phyloP scores from a whole-genome alignment of 2,888 invertebrate species.

The Nomada flava region DNA sequence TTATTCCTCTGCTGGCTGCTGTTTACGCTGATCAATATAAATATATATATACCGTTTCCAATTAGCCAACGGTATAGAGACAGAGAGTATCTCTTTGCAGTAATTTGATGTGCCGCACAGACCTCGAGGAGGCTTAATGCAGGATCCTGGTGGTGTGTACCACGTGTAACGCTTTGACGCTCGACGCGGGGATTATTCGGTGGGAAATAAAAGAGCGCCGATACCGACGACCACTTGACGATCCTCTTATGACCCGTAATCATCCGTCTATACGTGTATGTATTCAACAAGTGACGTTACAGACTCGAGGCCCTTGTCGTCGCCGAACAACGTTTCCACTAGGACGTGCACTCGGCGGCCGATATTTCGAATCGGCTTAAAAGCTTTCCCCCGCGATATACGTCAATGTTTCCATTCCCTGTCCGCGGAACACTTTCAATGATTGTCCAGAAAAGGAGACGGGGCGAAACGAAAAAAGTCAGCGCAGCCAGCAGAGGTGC shows the following conservation, averaged over 20 bases:
- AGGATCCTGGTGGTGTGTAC: not conserved
- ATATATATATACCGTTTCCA: not conserved
- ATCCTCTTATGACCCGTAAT: slow-evolving; percentile 40
- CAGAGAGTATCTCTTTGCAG: no score
- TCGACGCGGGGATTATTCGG: no score
- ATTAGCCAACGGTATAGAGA: no score
- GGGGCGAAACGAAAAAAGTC: not conserved
- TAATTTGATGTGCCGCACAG: no score
- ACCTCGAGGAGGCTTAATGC: not conserved
- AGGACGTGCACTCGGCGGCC: not conserved
- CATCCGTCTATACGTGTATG: slow-evolving; percentile 28
- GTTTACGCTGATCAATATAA: slow-evolving; percentile 16
- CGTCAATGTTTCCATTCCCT: no score
- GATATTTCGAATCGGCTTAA: no score
- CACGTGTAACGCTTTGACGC: no score
- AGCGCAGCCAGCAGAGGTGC: not conserved
- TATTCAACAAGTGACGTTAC: slow-evolving; percentile 59
- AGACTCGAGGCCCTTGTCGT: slow-evolving; percentile 29
- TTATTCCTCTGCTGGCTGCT: slow-evolving; percentile 10
- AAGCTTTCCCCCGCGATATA: no score
- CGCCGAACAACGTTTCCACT: slow-evolving; percentile 18
- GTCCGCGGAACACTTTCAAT: not conserved
- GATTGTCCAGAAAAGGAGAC: not conserved
- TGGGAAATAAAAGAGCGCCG: not conserved
- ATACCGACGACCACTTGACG: slow-evolving; percentile 14